These are phyloP conservation scores for Nephrotoma guestfalica DNA, from an alignment of 2,888 invertebrate genomes.

Conservation along the genomic window DNA sequence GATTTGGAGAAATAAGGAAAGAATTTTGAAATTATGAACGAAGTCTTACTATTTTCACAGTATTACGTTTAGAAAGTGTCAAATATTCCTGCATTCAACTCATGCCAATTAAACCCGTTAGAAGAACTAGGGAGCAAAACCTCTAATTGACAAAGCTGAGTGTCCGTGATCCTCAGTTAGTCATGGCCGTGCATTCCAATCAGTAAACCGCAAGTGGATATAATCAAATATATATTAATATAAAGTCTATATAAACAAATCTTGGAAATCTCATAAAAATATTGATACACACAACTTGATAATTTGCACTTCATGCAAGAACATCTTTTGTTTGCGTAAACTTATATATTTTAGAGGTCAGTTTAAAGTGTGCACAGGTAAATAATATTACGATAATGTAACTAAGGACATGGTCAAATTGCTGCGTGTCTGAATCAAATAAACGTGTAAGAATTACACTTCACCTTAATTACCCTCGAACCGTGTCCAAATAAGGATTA, in stretches of 20 bases:
- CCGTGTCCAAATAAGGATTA: background rate
- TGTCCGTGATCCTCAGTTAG: no score
- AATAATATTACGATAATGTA: background rate
- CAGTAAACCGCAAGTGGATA: no score
- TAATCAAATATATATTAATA: no score
- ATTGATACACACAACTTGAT: background rate
- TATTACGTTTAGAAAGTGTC: no score
- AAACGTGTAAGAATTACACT: background rate
- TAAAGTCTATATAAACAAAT: background rate
- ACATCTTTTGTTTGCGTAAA: background rate
- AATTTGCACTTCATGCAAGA: background rate
- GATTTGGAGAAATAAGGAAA: no score
- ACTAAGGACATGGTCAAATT: background rate
- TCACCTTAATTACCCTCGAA: background rate
- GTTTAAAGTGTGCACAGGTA: background rate
- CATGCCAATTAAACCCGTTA: no score
- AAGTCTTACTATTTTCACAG: no score
- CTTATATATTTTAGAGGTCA: background rate
- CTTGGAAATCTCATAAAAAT: background rate
- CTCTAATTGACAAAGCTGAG: no score
- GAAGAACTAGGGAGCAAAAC: no score
- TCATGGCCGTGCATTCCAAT: no score
- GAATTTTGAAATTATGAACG: no score
- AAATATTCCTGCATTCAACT: no score
- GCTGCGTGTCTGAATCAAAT: background rate